Percentiles rank a stretch among this genome's conserved stretches.
phyloP scores from a whole-genome alignment of 1,140 invertebrate genomes.

The Ectropis grisescens region DNA sequence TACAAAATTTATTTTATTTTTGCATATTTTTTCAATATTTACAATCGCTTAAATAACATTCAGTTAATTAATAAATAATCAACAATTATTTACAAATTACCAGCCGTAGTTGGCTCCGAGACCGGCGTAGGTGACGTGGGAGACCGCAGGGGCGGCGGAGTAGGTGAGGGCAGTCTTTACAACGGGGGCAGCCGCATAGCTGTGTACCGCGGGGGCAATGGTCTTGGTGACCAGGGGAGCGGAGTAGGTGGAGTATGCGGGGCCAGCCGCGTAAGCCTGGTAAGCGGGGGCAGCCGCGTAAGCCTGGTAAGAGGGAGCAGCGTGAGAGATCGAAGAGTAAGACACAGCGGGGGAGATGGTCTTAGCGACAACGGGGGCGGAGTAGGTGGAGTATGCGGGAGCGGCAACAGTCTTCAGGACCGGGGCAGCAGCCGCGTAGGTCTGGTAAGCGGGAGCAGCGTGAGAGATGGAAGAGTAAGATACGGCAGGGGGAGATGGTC shows the following conservation, averaged over 20 bases:
- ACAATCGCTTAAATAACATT: neutral
- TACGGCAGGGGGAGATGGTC: conserved; percentile 7
- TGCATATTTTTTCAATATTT: conserved; percentile 4
- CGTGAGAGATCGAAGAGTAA: conserved; percentile 11
- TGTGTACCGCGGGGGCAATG: conserved; percentile 19
- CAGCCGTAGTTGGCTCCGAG: conserved; percentile 34
- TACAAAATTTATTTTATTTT: too few relatives aligned
- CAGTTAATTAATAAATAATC: neutral
- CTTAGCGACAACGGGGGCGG: conserved; percentile 12
- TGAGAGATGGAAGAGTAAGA: conserved; percentile 9
- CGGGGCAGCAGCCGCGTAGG: conserved; percentile 13
- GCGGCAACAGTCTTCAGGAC: conserved; percentile 16
- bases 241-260: conserved; percentile 11
- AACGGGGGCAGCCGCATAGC: conserved; percentile 32
- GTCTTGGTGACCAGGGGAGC: conserved; percentile 3
- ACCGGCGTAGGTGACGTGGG: conserved; percentile 32
- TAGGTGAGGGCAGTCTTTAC: conserved; percentile 27
- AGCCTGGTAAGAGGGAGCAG: conserved; percentile 13
- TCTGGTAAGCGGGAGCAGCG: neutral
- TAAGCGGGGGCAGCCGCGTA: conserved; percentile 6
- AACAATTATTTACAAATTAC: conserved; percentile 10
- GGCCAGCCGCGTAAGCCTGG: conserved; percentile 11
- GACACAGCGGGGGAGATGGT: conserved; percentile 12
- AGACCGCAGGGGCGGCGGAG: conserved; percentile 33
- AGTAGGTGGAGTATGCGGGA: conserved; percentile 4